Evolutionary conservation across 2,888 invertebrate genomes (phyloP).

Genomic region (Meta bourneti): DNA sequence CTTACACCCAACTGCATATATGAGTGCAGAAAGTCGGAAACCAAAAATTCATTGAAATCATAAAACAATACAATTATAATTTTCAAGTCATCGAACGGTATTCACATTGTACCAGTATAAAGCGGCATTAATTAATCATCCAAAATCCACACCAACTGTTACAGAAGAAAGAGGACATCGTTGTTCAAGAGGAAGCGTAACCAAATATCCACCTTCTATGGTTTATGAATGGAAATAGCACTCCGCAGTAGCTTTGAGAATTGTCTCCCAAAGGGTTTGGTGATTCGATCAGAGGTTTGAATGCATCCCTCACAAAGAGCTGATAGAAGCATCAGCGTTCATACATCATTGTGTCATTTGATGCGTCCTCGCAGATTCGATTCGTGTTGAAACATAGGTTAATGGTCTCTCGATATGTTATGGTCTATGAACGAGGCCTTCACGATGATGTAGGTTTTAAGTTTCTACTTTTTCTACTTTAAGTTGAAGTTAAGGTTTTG

Average conservation of each 20-base stretch:
- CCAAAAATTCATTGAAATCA: too few relatives aligned
- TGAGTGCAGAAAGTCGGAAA: too few relatives aligned
- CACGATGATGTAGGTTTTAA: neutral
- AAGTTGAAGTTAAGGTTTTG: too few relatives aligned
- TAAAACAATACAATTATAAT: neutral
- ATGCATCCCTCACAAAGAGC: neutral
- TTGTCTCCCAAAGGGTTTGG: neutral
- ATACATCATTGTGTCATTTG: neutral
- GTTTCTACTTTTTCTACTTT: neutral
- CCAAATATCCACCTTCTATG: neutral
- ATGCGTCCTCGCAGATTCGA: neutral
- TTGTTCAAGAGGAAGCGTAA: neutral
- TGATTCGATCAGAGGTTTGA: neutral
- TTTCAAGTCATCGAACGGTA: neutral
- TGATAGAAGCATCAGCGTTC: neutral
- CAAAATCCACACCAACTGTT: neutral
- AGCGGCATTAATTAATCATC: neutral
- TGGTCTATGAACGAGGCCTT: neutral
- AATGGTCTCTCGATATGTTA: neutral
- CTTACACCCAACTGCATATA: too few relatives aligned
- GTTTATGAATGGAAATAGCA: neutral
- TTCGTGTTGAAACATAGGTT: neutral
- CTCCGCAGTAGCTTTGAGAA: neutral
- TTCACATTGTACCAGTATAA: neutral
- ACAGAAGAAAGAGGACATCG: neutral